Conservation (phyloP, 2,888 invertebrate genomes). For the Ctena decussata region DNA sequence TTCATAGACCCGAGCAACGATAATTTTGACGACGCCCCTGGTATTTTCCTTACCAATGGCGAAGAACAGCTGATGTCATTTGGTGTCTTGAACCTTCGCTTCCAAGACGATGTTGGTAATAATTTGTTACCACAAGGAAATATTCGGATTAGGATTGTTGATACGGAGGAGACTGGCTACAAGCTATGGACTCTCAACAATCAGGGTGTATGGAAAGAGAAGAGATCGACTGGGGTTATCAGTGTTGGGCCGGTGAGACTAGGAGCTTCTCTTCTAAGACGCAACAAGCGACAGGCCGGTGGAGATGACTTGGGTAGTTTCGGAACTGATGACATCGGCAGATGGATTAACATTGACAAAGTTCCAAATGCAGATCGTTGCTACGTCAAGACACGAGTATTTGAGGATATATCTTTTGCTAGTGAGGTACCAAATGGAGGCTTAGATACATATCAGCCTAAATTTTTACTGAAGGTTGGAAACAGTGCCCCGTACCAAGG, state of each 20-base stretch:
- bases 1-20: neutral
- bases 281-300: neutral
- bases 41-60: neutral
- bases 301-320: neutral
- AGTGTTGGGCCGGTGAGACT: too few species aligned
- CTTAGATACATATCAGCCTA: neutral
- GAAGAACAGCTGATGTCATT: neutral
- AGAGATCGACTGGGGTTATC: neutral
- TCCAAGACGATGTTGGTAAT: neutral
- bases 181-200: neutral
- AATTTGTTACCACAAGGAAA: neutral
- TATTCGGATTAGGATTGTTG: neutral
- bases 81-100: neutral
- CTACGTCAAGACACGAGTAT: neutral
- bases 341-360: conserved; percentile 2
- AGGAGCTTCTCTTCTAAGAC: neutral
- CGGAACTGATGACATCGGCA: neutral
- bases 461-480: neutral
- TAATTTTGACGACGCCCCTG: conserved; percentile 1
- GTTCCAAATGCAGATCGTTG: neutral
- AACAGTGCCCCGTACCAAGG: neutral
- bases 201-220: neutral
- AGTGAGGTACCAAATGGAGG: neutral
- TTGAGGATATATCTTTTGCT: neutral
- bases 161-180: neutral